phyloP scores from a whole-genome alignment of 2,797 vertebrate genomes.

The Arnoldichthys spilopterus region DNA sequence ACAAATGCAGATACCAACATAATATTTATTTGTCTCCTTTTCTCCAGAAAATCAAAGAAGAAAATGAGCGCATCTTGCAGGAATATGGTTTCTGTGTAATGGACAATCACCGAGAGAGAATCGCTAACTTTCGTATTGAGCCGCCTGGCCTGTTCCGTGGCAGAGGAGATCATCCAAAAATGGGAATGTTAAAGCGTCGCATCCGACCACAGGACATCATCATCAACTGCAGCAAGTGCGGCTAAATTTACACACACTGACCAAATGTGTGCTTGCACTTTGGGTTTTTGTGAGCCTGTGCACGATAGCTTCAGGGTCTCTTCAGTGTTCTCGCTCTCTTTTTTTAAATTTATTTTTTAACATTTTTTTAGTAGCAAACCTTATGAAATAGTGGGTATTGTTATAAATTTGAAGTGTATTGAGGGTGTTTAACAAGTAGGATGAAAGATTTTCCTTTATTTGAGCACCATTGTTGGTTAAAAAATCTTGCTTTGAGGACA shows the following conservation, averaged over 20 bases:
- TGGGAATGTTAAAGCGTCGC: slow-evolving; percentile 97
- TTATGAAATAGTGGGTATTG: too few species aligned
- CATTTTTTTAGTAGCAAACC: too few species aligned
- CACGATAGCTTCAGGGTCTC: not conserved
- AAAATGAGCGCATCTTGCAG: slow-evolving; percentile 91
- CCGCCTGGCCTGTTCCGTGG: slow-evolving; percentile 96
- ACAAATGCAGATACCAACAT: not conserved
- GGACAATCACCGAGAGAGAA: slow-evolving; percentile 97
- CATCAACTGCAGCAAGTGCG: slow-evolving; percentile 98
- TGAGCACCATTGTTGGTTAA: too few species aligned
- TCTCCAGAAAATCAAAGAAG: slow-evolving; percentile 92
- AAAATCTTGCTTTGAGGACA: too few species aligned
- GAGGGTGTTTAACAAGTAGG: too few species aligned
- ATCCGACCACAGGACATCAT: slow-evolving; percentile 94
- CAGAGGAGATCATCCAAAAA: slow-evolving; percentile 96
- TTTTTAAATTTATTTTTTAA: too few species aligned
- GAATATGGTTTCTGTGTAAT: slow-evolving; percentile 96
- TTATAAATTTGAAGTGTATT: too few species aligned
- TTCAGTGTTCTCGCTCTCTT: too few species aligned
- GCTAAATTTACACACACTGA: not conserved
- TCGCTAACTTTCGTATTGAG: slow-evolving; percentile 98
- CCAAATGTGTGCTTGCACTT: not conserved
- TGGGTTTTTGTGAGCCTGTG: not conserved
- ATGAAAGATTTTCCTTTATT: too few species aligned
- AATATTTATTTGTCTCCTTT: not conserved